Evolutionary conservation across 2,113 vertebrate genomes (phyloP).

Genomic region (Agelaius tricolor): DNA sequence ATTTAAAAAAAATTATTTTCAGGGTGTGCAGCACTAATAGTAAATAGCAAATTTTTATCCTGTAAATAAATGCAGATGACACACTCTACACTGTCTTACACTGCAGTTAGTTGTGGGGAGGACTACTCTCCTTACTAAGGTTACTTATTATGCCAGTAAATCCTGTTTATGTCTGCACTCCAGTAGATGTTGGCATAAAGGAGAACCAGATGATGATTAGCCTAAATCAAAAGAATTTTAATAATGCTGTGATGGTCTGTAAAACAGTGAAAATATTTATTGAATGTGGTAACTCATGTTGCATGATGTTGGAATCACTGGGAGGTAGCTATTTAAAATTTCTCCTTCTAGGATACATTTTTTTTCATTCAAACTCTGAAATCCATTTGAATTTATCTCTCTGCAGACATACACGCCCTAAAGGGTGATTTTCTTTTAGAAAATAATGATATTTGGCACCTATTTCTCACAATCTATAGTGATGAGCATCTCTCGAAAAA

Average conservation of each 20-base stretch:
- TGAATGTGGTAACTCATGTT: background rate
- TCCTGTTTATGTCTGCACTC: background rate
- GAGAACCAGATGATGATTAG: background rate
- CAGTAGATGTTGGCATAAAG: background rate
- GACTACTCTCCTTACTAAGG: background rate
- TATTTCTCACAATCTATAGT: background rate
- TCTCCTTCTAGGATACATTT: background rate
- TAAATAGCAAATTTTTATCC: background rate
- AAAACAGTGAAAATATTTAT: background rate
- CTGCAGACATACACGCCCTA: background rate
- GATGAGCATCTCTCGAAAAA: background rate
- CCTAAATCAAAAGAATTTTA: background rate
- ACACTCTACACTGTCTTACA: background rate
- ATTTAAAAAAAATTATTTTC: background rate
- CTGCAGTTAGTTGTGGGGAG: background rate
- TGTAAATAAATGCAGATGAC: background rate
- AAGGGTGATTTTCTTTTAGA: background rate
- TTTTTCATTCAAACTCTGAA: background rate
- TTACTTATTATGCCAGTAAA: background rate
- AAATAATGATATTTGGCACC: background rate
- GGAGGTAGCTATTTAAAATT: background rate
- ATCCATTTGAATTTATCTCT: background rate
- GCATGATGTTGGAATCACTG: background rate
- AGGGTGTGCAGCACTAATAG: background rate
- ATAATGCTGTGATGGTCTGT: background rate